A percentile compares a stretch with the other conserved stretches of the same genome.
Evolutionary conservation across 2,888 invertebrate species (phyloP).

Genomic region (Hirtodrosophila duncani): DNA sequence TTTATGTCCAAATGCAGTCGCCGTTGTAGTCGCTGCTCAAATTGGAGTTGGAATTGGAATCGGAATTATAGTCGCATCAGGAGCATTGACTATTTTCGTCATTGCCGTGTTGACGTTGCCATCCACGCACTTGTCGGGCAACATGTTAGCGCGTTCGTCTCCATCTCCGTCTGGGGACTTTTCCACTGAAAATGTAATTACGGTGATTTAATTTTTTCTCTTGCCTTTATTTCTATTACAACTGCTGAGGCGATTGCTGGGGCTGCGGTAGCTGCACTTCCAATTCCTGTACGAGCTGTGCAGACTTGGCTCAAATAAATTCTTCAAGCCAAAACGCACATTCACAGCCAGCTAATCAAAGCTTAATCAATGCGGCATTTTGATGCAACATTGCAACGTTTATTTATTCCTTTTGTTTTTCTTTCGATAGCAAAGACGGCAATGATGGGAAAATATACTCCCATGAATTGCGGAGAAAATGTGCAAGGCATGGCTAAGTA

Average conservation of each 20-base stretch:
- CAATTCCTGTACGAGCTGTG: conserved; percentile 43
- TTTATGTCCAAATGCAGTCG: conserved; percentile 61
- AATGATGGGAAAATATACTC: conserved; percentile 48
- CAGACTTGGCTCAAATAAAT: conserved; percentile 55
- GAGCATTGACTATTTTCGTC: conserved; percentile 58
- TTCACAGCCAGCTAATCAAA: conserved; percentile 49
- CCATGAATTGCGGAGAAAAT: conserved; percentile 24
- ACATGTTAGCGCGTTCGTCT: conserved; percentile 55
- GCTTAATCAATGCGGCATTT: conserved; percentile 62
- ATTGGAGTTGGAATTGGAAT: conserved; percentile 27
- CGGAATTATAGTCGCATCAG: conserved; percentile 28
- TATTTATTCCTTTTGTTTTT: conserved; percentile 6
- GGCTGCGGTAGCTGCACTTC: conserved; percentile 15
- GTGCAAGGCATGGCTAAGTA: conserved; percentile 9
- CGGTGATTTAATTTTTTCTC: conserved; percentile 44
- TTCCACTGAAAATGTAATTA: conserved; percentile 58
- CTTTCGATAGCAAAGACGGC: conserved; percentile 32
- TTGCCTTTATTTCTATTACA: conserved; percentile 35
- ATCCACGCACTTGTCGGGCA: conserved; percentile 52
- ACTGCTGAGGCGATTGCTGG: conserved; percentile 20
- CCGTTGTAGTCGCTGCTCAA: conserved; percentile 20
- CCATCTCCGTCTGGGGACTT: conserved; percentile 24
- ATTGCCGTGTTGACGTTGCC: conserved; percentile 30
- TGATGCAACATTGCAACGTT: conserved; percentile 48
- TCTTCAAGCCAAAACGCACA: conserved; percentile 54